Evolutionary conservation across 1,140 invertebrate genomes (phyloP).

Genomic region (Pogonus chalceus): DNA sequence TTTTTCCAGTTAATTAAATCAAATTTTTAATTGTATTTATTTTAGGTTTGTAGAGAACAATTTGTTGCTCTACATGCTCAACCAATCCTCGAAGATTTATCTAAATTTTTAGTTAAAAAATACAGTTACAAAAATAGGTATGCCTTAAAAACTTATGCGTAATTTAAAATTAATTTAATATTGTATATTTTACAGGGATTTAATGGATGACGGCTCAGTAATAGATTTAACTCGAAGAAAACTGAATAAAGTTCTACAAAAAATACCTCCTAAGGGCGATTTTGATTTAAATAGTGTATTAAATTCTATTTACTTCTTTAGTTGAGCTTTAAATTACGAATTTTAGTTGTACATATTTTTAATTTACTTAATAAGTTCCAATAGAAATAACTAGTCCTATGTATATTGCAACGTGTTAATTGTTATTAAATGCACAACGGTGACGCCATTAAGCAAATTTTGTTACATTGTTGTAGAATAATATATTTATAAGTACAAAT

Average conservation of each 20-base stretch:
- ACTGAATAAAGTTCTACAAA: constrained; percentile 47
- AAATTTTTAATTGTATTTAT: constrained; percentile 22
- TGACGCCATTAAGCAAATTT: no score
- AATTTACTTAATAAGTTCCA: neutral
- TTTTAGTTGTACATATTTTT: neutral
- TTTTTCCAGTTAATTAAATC: neutral
- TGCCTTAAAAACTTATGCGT: constrained; percentile 22
- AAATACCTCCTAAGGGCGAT: constrained; percentile 58
- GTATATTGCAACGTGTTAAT: no score
- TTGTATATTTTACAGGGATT: constrained; percentile 37
- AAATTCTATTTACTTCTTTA: constrained; percentile 75
- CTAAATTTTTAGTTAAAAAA: constrained; percentile 57
- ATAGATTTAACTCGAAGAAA: constrained; percentile 46
- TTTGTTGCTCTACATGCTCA: constrained; percentile 90
- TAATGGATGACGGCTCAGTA: constrained; percentile 39
- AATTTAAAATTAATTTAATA: constrained; percentile 8
- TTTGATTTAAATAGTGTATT: constrained; percentile 68
- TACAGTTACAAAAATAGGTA: constrained; percentile 53
- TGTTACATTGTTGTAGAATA: no score
- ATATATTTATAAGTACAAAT: no score
- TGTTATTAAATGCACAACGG: no score
- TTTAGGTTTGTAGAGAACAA: constrained; percentile 85
- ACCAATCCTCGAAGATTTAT: constrained; percentile 85
- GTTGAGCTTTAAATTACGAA: constrained; percentile 42
- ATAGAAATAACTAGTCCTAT: neutral